Evolutionary conservation across 2,888 invertebrate species (phyloP).

Genomic region (Parnassius orleans): DNA sequence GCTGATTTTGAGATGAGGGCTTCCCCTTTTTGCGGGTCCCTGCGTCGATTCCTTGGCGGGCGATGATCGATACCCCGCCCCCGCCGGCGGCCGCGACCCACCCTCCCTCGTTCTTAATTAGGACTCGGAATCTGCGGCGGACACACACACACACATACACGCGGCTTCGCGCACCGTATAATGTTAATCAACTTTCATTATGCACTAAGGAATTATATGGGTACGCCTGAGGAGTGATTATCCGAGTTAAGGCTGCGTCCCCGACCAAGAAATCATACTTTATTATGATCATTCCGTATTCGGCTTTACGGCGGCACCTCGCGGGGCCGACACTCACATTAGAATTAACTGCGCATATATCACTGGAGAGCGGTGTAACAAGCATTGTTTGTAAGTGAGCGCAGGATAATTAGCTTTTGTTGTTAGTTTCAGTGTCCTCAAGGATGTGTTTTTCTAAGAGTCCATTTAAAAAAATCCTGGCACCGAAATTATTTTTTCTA

Average conservation of each 20-base stretch:
- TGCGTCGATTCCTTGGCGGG: slow-evolving; percentile 79
- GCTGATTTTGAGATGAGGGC: slow-evolving; percentile 77
- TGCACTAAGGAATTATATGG: slow-evolving; percentile 81
- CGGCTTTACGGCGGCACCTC: slow-evolving; percentile 63
- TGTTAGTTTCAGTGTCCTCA: slow-evolving; percentile 23
- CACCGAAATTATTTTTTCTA: too few relatives aligned
- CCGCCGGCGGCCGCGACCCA: slow-evolving; percentile 70
- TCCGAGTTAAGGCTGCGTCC: slow-evolving; percentile 72
- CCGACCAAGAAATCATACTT: slow-evolving; percentile 79
- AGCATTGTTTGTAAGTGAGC: slow-evolving; percentile 61
- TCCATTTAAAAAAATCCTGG: neutral
- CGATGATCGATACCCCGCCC: slow-evolving; percentile 75
- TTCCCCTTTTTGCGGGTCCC: slow-evolving; percentile 79
- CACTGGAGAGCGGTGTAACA: slow-evolving; percentile 50
- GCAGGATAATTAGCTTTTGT: slow-evolving; percentile 61
- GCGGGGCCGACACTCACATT: slow-evolving; percentile 65
- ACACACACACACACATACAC: slow-evolving; percentile 82
- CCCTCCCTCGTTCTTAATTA: slow-evolving; percentile 87
- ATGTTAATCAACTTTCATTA: slow-evolving; percentile 82
- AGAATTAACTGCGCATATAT: slow-evolving; percentile 75
- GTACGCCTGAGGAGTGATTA: slow-evolving; percentile 80
- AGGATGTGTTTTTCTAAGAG: neutral
- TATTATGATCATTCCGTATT: slow-evolving; percentile 73
- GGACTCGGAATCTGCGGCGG: slow-evolving; percentile 92
- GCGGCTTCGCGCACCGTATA: slow-evolving; percentile 46